Conservation (phyloP, 53 echinoderm and acorn worm species). For the Henricia sp. region DNA sequence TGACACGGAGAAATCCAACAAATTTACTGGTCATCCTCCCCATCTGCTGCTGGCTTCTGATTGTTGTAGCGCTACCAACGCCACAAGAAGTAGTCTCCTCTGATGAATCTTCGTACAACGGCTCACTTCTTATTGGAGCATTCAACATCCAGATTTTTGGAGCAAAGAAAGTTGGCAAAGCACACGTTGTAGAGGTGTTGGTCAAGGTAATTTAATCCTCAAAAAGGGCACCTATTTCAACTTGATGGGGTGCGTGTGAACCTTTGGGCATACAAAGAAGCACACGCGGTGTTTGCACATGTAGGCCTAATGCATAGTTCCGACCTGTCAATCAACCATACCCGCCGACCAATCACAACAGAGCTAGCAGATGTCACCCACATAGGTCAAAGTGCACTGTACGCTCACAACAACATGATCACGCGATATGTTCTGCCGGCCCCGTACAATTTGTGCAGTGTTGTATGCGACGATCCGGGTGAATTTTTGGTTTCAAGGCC, state of each 20-base stretch:
- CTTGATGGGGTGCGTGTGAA: neutral
- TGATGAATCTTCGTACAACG: neutral
- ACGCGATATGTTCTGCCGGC: too few relatives aligned
- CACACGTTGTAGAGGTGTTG: slow-evolving; percentile 70
- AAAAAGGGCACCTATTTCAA: neutral
- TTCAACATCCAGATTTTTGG: slow-evolving; percentile 85
- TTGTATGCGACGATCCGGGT: too few relatives aligned
- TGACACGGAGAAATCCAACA: too few relatives aligned
- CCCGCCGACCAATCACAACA: neutral
- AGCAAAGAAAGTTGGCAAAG: slow-evolving; percentile 58
- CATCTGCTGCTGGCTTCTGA: too few relatives aligned
- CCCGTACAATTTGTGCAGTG: too few relatives aligned
- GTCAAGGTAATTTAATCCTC: slow-evolving; percentile 45
- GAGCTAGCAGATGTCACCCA: neutral
- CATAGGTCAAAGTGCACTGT: neutral
- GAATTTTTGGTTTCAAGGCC: too few relatives aligned
- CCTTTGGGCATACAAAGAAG: neutral
- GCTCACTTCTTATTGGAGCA: slow-evolving; percentile 63
- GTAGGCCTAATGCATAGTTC: neutral
- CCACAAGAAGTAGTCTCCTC: neutral
- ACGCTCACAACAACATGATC: too few relatives aligned
- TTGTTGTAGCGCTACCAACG: too few relatives aligned
- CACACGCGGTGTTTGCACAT: neutral
- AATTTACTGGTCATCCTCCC: too few relatives aligned
- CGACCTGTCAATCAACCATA: too few relatives aligned